Evolutionary conservation across 2,113 vertebrate species (phyloP).

Genomic region (Sylvietta virens): DNA sequence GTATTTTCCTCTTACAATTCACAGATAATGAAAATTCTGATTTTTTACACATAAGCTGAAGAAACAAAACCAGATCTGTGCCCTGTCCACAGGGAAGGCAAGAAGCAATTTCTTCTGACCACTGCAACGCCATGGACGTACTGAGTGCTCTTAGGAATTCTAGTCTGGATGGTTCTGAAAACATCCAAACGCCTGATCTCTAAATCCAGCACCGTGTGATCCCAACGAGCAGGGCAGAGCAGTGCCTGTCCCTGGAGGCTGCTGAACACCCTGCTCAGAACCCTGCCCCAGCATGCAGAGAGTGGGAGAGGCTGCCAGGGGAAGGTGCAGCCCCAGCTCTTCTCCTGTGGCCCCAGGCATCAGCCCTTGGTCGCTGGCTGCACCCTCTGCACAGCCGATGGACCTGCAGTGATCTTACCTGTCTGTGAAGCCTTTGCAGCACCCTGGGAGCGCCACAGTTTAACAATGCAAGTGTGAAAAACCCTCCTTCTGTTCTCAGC

Average conservation of each 20-base stretch:
- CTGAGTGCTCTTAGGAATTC: not conserved
- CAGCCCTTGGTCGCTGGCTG: not conserved
- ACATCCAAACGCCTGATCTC: not conserved
- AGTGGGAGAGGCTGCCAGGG: not conserved
- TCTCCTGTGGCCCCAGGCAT: not conserved
- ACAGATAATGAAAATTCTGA: not conserved
- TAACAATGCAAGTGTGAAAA: not conserved
- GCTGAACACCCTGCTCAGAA: not conserved
- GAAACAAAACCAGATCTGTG: not conserved
- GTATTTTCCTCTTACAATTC: not conserved
- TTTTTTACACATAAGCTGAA: not conserved
- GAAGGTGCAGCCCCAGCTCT: not conserved
- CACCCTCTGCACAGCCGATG: not conserved
- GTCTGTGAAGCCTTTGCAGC: not conserved
- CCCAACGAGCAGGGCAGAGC: not conserved
- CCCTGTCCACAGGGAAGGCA: not conserved
- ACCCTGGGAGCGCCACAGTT: not conserved
- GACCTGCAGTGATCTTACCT: not conserved
- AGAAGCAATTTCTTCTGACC: not conserved
- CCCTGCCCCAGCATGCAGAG: accelerated
- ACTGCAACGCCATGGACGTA: accelerated
- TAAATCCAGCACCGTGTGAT: not conserved
- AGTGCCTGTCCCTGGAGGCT: not conserved
- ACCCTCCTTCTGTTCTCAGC: not conserved
- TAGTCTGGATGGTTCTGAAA: not conserved